Evolutionary conservation across 2,797 vertebrate species (phyloP).

Genomic region (Pteronotus mesoamericanus): DNA sequence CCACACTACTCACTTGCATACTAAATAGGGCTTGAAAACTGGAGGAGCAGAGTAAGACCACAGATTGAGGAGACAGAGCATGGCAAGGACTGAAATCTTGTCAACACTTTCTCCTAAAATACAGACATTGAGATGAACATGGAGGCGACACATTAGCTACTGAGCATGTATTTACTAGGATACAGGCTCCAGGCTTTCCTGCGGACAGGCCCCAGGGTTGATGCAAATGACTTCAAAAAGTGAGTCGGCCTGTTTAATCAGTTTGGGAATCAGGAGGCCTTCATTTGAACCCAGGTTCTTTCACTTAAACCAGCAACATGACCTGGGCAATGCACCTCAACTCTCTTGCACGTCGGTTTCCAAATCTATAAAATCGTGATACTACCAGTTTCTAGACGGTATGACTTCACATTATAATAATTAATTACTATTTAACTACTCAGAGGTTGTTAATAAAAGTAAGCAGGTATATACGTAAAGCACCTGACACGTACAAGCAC

Average conservation of each 20-base stretch:
- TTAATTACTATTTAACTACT: not conserved
- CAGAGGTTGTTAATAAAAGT: not conserved
- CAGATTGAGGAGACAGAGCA: not conserved
- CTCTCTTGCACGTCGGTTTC: not conserved
- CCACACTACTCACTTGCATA: not conserved
- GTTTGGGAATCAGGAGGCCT: not conserved
- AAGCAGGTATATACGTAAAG: not conserved
- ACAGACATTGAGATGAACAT: not conserved
- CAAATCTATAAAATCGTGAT: not conserved
- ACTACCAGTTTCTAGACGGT: not conserved
- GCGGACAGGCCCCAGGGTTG: rapidly evolving
- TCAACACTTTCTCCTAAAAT: not conserved
- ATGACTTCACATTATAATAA: not conserved
- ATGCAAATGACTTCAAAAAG: not conserved
- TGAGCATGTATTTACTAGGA: too few species aligned
- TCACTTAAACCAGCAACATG: not conserved
- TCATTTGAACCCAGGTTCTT: not conserved
- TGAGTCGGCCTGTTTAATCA: not conserved
- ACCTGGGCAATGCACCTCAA: not conserved
- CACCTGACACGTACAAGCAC: not conserved
- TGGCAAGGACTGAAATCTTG: not conserved
- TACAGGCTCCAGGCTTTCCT: rapidly evolving
- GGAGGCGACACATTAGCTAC: not conserved
- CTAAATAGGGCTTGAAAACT: not conserved
- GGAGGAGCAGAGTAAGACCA: slow-evolving; percentile 41